A percentile compares a stretch with the other conserved stretches of the same genome.
Evolutionary conservation across 30 jellyfish, hydroid and myxozoan species (phyloP).

Genomic region (Mastigias papua): DNA sequence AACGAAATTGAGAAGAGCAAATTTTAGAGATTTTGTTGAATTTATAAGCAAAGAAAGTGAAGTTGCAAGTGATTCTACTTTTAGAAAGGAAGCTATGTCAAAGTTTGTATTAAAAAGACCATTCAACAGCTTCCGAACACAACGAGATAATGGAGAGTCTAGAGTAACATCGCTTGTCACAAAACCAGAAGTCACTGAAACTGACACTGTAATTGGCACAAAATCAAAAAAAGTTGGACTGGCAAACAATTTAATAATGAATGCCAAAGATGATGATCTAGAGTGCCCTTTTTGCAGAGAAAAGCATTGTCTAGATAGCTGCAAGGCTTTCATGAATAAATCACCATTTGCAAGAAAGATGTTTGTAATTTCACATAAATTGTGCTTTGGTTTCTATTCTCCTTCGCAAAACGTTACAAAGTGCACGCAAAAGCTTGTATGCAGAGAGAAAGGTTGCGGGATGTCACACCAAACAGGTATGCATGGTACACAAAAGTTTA

Average conservation of each 20-base stretch:
- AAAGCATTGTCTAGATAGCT: constrained; percentile 56
- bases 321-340: constrained; percentile 24
- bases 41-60: constrained; percentile 8
- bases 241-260: constrained; percentile 30
- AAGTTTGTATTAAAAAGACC: constrained; percentile 21
- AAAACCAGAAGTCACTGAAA: background rate
- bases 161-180: constrained; percentile 19
- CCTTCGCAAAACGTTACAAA: constrained; percentile 21
- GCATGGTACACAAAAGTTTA: constrained; percentile 54
- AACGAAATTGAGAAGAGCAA: constrained; percentile 47
- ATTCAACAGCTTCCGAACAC: constrained; percentile 11
- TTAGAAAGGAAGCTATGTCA: constrained; percentile 55
- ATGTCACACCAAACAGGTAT: constrained; percentile 33
- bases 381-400: constrained; percentile 63
- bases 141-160: constrained; percentile 13
- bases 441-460: constrained; percentile 57
- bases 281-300: constrained; percentile 49
- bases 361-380: constrained; percentile 36
- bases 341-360: constrained; percentile 57
- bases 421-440: constrained; percentile 39
- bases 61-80: constrained; percentile 49
- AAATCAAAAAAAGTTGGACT: constrained; percentile 12
- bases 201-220: constrained; percentile 2
- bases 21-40: constrained; percentile 51
- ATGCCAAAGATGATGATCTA: constrained; percentile 17